A percentile compares a stretch with the other conserved stretches of the same genome.
phyloP scores from a whole-genome alignment of 2,113 vertebrate genomes.

The Arvicanthis niloticus region DNA sequence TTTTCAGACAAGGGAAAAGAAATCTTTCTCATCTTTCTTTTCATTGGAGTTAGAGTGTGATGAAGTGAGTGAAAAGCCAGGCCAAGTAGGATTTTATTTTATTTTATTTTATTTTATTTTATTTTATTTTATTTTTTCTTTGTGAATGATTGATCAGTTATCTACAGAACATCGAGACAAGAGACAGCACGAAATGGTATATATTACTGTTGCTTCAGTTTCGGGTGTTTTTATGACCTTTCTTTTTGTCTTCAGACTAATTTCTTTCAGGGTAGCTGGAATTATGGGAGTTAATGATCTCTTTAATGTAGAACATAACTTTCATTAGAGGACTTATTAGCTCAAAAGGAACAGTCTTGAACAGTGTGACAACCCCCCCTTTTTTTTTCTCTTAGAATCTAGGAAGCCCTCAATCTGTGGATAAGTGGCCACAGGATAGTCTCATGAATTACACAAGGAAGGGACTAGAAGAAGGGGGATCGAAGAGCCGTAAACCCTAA shows the following conservation, averaged over 20 bases:
- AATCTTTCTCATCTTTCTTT: constrained; percentile 41
- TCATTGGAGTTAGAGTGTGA: constrained; percentile 33
- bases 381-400: constrained; percentile 70
- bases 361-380: constrained; percentile 48
- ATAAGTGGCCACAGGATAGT: constrained; percentile 45
- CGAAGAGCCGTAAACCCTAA: constrained; percentile 17
- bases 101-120: neutral
- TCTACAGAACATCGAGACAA: neutral
- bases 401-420: constrained; percentile 56
- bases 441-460: constrained; percentile 71
- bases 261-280: constrained; percentile 56
- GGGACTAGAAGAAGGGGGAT: neutral
- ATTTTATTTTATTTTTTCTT: neutral
- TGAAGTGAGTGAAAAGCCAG: constrained; percentile 26
- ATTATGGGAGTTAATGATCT: constrained; percentile 59
- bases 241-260: constrained; percentile 65
- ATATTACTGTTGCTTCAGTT: constrained; percentile 10
- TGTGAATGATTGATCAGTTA: constrained; percentile 21
- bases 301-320: constrained; percentile 65
- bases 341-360: constrained; percentile 65
- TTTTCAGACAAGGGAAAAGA: neutral
- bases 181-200: neutral
- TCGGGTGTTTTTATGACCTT: constrained; percentile 60
- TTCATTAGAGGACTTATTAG: constrained; percentile 67
- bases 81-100: neutral